Evolutionary conservation across 2,113 vertebrate species (phyloP).

Genomic region (Rutilus rutilus): DNA sequence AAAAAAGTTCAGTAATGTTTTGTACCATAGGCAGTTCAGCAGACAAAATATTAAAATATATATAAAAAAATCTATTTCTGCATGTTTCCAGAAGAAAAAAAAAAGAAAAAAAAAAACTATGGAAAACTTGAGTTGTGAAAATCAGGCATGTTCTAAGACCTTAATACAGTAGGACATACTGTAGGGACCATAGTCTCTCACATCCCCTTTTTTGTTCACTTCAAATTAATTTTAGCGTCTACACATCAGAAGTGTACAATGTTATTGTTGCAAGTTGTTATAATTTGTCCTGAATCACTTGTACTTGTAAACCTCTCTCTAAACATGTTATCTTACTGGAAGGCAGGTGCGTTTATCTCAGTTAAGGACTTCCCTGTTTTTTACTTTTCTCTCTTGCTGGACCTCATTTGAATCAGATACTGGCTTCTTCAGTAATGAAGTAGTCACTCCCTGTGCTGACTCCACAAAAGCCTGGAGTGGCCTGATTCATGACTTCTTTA

Average conservation of each 20-base stretch:
- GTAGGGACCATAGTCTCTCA: no score
- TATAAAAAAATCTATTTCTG: background rate
- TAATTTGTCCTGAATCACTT: slow-evolving; percentile 14
- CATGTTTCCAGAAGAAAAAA: no score
- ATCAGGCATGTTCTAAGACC: no score
- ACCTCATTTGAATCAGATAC: slow-evolving; percentile 32
- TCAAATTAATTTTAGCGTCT: background rate
- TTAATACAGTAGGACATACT: no score
- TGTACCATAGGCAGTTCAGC: background rate
- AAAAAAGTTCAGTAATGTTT: background rate
- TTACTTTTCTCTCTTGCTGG: background rate
- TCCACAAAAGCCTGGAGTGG: slow-evolving; percentile 14
- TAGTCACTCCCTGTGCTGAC: slow-evolving; percentile 47
- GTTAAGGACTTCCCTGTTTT: slow-evolving; percentile 23
- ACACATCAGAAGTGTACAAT: background rate
- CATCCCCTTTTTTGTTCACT: background rate
- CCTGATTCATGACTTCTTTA: slow-evolving; percentile 54
- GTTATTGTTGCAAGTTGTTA: background rate
- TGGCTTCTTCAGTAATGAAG: slow-evolving; percentile 50
- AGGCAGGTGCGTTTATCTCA: slow-evolving; percentile 44
- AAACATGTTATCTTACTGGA: slow-evolving; percentile 23
- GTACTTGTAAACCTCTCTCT: background rate
- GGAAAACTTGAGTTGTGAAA: no score
- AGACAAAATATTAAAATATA: no score
- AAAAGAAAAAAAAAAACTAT: no score